Evolutionary conservation across 2,888 invertebrate genomes (phyloP).

Genomic region (Caenorhabditis sp.): DNA sequence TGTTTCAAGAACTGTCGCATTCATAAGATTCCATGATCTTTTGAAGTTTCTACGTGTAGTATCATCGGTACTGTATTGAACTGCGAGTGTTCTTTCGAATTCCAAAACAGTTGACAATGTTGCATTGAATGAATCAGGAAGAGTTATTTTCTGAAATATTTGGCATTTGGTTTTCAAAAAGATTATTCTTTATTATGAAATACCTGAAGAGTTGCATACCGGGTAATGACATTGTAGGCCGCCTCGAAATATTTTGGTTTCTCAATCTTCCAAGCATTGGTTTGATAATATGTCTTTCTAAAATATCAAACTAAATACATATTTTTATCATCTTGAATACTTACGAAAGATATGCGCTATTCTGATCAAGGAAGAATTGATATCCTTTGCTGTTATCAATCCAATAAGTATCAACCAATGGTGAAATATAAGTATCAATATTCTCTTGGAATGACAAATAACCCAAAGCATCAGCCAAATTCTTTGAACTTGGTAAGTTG

Average conservation of each 20-base stretch:
- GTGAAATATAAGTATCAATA: conserved; percentile 47
- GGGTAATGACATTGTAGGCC: conserved; percentile 14
- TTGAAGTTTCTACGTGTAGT: conserved; percentile 31
- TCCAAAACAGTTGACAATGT: conserved; percentile 24
- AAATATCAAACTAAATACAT: too few relatives aligned
- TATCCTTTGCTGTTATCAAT: conserved; percentile 43
- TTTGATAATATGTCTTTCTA: conserved; percentile 50
- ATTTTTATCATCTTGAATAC: conserved; percentile 10
- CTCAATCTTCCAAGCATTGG: conserved; percentile 43
- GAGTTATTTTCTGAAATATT: background rate
- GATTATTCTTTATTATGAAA: too few relatives aligned
- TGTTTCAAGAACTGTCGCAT: conserved; percentile 13
- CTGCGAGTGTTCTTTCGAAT: conserved; percentile 43
- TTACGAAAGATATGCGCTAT: conserved; percentile 33
- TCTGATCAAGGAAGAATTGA: conserved; percentile 50
- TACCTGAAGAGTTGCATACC: conserved; percentile 17
- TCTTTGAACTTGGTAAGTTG: conserved; percentile 26
- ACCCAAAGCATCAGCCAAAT: conserved; percentile 42
- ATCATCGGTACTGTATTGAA: conserved; percentile 44
- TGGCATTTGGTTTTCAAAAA: background rate
- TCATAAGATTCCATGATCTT: conserved; percentile 33
- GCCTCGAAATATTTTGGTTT: conserved; percentile 23
- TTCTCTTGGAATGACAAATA: conserved; percentile 45
- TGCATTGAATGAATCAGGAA: conserved; percentile 12
- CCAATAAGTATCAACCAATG: conserved; percentile 54